Percentiles rank a stretch among this genome's conserved stretches.
Conservation (phyloP, 2,797 vertebrate species). For the Eptatretus atami region DNA sequence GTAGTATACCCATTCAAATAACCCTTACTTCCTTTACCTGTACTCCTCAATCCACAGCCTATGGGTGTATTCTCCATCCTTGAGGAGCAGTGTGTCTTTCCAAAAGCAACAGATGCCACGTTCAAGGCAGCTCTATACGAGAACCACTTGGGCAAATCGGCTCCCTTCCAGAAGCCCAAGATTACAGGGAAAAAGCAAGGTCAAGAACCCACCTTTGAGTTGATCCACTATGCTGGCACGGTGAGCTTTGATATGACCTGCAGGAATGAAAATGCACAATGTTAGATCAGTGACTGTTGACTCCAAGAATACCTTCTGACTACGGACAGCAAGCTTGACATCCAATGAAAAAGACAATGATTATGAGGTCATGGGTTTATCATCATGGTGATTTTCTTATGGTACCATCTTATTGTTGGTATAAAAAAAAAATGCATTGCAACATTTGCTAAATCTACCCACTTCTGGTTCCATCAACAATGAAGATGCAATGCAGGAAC, state of each 20-base stretch:
- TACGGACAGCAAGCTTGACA: too few species aligned
- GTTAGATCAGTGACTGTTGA: too few species aligned
- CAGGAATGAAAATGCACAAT: too few species aligned
- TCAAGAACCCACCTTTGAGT: slow-evolving; percentile 15
- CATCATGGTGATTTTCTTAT: too few species aligned
- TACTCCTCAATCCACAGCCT: slow-evolving; percentile 12
- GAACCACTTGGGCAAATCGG: slow-evolving; percentile 18
- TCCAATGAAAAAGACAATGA: too few species aligned
- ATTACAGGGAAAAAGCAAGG: slow-evolving; percentile 17
- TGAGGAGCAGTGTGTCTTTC: slow-evolving; percentile 21
- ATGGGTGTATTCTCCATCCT: slow-evolving; percentile 26
- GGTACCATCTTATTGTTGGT: too few species aligned
- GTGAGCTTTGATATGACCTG: slow-evolving; percentile 9
- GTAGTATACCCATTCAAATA: neutral
- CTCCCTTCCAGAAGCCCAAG: slow-evolving; percentile 19
- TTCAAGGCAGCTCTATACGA: slow-evolving; percentile 18
- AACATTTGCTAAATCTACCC: too few species aligned
- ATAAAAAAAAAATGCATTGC: too few species aligned
- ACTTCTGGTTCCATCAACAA: too few species aligned
- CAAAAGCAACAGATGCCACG: slow-evolving; percentile 17
- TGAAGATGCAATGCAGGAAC: too few species aligned
- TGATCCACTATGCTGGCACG: slow-evolving; percentile 14
- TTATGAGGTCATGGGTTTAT: too few species aligned
- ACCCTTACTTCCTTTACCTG: neutral
- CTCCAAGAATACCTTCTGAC: too few species aligned